Evolutionary conservation across 2,888 invertebrate genomes (phyloP), one percentile per base, ranked within the genome.

Genomic region (Miltochrista miniata): DNA sequence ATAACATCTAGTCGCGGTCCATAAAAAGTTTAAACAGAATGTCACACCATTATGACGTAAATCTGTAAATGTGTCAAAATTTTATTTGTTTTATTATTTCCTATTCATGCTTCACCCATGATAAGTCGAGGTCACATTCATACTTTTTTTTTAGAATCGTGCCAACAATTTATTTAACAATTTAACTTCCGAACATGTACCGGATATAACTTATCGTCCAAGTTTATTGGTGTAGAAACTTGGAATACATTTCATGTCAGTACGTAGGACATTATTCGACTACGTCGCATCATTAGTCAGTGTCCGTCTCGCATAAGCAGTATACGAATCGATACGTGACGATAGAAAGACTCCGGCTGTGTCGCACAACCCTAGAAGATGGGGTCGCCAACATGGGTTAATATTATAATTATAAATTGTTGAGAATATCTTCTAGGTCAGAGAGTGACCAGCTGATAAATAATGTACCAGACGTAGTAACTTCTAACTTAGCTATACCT

Each of bases 301-400:
- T 62, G 62, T 56, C 59, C 54, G 56, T 54, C 52, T 56, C 61
- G 65, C 54, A 48, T 56, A 68, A 68, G 68, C 50, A 64, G 65
- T 61, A 64, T 54, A 64, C 56, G 59, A 68, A 66, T 68, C 68
- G 64, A 66, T 64, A 64, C 56, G 65, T 68, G 68, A 54, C 65
- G 52, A 61, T 54, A 53, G 59, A 54, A 51, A 47, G 50, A 61
- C 48, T 31, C 59, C 42, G 45, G 50, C 51, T 41, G 44, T 53
- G 56, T 64, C 59, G 55, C 56, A 61, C 54, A 56, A 59, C 61
- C 49, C 52, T 51, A 53, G 40, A 49, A 45, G 47, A 42, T 36
- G 30, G 41, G 45, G 18, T 24, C 37, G 39, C 33, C 18, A 39
- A 13, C n/a, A 40, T 44, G 12, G 44, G 45, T 40, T 45, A 14